These are phyloP conservation scores for Teleogryllus oceanicus DNA, from an alignment of 2,888 invertebrate species.

Conservation along the genomic window DNA sequence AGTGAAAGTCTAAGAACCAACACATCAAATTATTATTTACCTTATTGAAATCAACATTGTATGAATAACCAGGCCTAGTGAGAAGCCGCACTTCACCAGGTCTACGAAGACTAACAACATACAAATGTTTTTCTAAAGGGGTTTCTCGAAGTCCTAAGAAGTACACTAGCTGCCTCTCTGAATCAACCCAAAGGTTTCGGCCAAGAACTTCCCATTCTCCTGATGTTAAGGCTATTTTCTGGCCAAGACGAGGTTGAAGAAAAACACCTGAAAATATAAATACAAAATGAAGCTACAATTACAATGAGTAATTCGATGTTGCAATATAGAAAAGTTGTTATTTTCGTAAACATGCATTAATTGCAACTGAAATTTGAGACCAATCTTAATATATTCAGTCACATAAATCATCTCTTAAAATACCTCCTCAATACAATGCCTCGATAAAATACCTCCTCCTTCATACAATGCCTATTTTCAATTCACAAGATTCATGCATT, in stretches of 20 bases:
- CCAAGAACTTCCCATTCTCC: constrained; percentile 94
- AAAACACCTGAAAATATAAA: constrained; percentile 34
- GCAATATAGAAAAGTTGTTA: too few species aligned
- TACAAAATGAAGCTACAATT: neutral
- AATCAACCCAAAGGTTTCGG: constrained; percentile 84
- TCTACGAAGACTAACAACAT: constrained; percentile 70
- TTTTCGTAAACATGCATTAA: too few species aligned
- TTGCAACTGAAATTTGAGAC: too few species aligned
- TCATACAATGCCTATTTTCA: too few species aligned
- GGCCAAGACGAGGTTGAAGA: constrained; percentile 35
- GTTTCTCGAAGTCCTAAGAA: constrained; percentile 88
- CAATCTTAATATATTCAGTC: too few species aligned
- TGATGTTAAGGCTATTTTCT: constrained; percentile 68
- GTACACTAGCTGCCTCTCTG: constrained; percentile 73
- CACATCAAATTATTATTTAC: constrained; percentile 46
- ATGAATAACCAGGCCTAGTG: constrained; percentile 80
- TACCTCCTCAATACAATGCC: too few species aligned
- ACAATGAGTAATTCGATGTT: neutral
- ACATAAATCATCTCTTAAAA: too few species aligned
- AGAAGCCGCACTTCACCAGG: constrained; percentile 72
- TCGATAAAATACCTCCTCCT: too few species aligned
- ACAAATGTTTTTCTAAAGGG: constrained; percentile 88
- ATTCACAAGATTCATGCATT: too few species aligned
- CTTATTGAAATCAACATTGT: constrained; percentile 75
- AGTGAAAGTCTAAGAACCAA: too few species aligned